phyloP scores from a whole-genome alignment of 2,888 invertebrate species.

The Ophioninae sp. region DNA sequence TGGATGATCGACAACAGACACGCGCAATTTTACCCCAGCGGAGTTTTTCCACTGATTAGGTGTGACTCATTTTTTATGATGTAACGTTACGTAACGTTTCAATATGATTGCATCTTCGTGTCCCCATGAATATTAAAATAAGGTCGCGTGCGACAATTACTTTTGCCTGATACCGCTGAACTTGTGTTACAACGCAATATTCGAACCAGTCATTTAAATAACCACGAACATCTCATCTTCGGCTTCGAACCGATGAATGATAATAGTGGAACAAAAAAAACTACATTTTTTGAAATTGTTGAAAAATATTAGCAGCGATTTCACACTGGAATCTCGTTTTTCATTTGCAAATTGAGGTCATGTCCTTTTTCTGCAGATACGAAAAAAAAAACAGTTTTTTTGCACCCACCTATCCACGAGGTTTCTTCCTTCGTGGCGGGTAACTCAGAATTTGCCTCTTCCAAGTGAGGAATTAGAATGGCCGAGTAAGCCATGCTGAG shows the following conservation, averaged over 20 bases:
- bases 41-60: background rate
- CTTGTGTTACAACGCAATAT: background rate
- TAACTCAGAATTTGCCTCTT: constrained; percentile 72
- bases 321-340: no score
- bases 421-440: constrained; percentile 79
- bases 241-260: background rate
- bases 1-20: background rate
- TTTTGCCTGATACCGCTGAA: background rate
- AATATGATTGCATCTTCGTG: background rate
- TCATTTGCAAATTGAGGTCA: no score
- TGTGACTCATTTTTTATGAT: background rate
- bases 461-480: constrained; percentile 83
- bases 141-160: background rate
- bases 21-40: background rate
- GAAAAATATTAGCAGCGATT: no score
- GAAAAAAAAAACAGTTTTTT: constrained; percentile 18
- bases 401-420: constrained; percentile 82
- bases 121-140: background rate
- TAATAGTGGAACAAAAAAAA: background rate
- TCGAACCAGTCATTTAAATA: background rate
- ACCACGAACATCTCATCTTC: background rate
- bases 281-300: no score
- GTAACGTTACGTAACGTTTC: background rate
- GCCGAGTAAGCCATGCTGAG: constrained; percentile 84
- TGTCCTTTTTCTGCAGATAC: background rate